These are phyloP conservation scores for Tetrao urogallus DNA, from an alignment of 2,113 vertebrate genomes.

Conservation along the genomic window DNA sequence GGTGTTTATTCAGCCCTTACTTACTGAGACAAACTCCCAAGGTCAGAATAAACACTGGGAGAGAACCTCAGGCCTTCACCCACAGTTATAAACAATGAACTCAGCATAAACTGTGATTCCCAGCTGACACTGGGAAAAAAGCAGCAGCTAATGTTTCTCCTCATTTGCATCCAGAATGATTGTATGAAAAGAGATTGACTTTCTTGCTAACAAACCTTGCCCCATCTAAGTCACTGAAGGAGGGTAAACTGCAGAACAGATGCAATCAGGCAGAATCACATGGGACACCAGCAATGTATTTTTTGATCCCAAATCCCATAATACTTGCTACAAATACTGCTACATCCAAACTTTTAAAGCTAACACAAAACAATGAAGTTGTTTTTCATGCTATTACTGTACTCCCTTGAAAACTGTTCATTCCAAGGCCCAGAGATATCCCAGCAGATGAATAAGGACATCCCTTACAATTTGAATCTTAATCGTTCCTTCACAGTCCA, in stretches of 20 bases:
- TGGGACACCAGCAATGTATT: neutral
- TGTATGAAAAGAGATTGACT: neutral
- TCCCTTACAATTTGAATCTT: neutral
- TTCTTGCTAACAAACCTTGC: neutral
- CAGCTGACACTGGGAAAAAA: neutral
- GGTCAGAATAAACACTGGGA: slow-evolving; percentile 53
- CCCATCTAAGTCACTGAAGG: neutral
- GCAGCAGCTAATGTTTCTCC: slow-evolving; percentile 17
- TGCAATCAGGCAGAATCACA: neutral
- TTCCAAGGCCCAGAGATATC: neutral
- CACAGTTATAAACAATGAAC: slow-evolving; percentile 64
- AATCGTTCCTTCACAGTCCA: neutral
- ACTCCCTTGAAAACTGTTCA: neutral
- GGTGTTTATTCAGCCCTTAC: slow-evolving; percentile 60
- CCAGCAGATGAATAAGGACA: neutral
- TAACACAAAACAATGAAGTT: neutral
- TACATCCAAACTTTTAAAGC: neutral
- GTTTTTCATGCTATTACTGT: neutral
- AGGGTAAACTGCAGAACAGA: neutral
- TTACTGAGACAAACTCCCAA: slow-evolving; percentile 48
- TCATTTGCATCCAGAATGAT: neutral
- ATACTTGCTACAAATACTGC: neutral
- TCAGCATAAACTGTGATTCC: slow-evolving; percentile 46
- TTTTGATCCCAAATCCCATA: neutral
- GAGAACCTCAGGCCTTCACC: slow-evolving; percentile 46